Conservation (phyloP, 2,888 invertebrate genomes). For the Phortica okadai region DNA sequence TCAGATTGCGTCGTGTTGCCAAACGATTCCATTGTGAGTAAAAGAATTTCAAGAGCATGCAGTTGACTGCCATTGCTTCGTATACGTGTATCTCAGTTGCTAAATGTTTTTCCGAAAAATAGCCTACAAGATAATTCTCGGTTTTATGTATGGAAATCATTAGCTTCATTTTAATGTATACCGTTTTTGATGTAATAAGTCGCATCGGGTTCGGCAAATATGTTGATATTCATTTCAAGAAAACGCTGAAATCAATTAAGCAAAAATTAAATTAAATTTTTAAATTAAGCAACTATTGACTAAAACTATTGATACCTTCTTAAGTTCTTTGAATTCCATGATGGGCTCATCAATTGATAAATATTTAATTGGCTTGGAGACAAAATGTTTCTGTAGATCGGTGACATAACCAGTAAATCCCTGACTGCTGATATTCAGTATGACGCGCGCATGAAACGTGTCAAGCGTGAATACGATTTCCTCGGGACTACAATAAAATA, state of each 20-base stretch:
- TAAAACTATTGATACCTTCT: conserved; percentile 51
- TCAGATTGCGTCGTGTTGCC: conserved; percentile 63
- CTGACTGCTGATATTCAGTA: conserved; percentile 54
- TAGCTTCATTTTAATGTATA: not conserved
- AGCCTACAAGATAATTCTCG: conserved; percentile 24
- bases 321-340: conserved; percentile 59
- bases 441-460: conserved; percentile 58
- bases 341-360: conserved; percentile 64
- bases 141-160: not conserved
- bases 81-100: conserved; percentile 69
- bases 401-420: conserved; percentile 65
- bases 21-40: conserved; percentile 71
- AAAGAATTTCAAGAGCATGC: conserved; percentile 61
- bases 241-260: conserved; percentile 53
- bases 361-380: conserved; percentile 56
- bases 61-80: conserved; percentile 62
- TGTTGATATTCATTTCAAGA: conserved; percentile 66
- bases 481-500: conserved; percentile 51
- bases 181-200: conserved; percentile 69
- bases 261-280: not conserved
- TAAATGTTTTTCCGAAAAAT: conserved; percentile 69
- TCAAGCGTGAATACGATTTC: conserved; percentile 66
- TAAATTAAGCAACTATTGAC: not conserved
- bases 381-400: conserved; percentile 54
- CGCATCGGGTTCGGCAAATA: conserved; percentile 71